Base-by-base conservation (phyloP, 1,140 invertebrate species). In the Penaeus japonicus region DNA sequence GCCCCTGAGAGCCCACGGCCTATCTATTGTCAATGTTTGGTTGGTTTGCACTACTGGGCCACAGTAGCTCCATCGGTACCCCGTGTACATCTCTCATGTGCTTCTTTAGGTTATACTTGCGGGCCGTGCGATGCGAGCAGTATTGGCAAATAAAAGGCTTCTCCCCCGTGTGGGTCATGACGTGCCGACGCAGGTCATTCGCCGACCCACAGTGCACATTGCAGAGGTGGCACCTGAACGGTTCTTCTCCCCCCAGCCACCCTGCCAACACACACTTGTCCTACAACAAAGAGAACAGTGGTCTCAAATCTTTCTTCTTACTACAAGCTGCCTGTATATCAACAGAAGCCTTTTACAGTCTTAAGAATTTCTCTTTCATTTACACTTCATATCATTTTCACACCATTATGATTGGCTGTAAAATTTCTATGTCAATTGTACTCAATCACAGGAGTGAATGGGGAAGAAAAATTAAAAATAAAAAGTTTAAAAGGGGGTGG, bases 81-180 rank as follows among this genome's bases (percentile, higher is more conserved):
- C 77, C 62, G 59, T 88, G 86, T 15, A 88, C 86, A 57, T 75
- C 77, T 15, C 86, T 53, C 62, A 88, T 62, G 77, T 88, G 86
- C 27, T 88, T 88, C 86, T 88, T 88, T 10, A 88, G 35, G 30
- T 88, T 88, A 73, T 88, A 88, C 86, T 88, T 88, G 86, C 86
- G 86, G 32, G 86, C 86, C 10, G 86, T 88, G 65, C 86, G 80
- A 57, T 88, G 86, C 20, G 53, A 62, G 80, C 86, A 88, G 86
- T 83, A 88, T 27, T 88, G 86, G 65, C 86, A 88, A 39, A 75
- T 32, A 59, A 82, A 88, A n/a, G 86, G 86, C 80, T 88, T 88
- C 86, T 88, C 86, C 65, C 86, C 86, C 54, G 86, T 88, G 86
- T 88, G 86, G 27, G 86, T 88, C 86, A 88, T 88, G 62, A 88